Base-by-base conservation (phyloP, 2,113 vertebrate species). In the Apteryx mantelli region DNA sequence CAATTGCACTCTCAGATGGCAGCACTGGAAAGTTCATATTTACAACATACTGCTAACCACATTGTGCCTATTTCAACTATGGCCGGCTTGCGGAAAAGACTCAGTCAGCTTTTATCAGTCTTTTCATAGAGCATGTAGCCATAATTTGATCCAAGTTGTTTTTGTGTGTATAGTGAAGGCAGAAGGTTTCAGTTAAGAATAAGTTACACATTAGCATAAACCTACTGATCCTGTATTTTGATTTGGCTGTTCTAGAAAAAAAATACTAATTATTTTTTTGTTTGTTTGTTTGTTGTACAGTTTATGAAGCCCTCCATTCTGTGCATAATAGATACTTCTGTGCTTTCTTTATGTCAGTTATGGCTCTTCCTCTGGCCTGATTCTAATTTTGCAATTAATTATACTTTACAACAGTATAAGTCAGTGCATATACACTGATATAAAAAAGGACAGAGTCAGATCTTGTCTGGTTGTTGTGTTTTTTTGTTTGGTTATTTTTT, bases 221-320 rank as follows among this genome's bases (percentile, higher is more conserved):
- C 50, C 19, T 81, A 13, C 21, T 58, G 20, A 63, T 26, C 52
- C 2, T 61, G 1, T 73, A 61, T 32, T 7, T 61, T 89, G 18
- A 78, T 42, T 38, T 78, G 19, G 64, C 5, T 19, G 48, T 74
- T 92, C 46, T 36, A 64, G 56, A 60, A 86, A 86, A 68, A 86
- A 64, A 52, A 0, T 3, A 13, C 1, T 76, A 18, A 2, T 5
- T 0, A 5, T 18, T 36, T 53, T 53, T 46, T 28, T 9, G 2
- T 3, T 18, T 3, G 44, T 17, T 12, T 60, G 53, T 71, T 6
- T 17, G 5, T 3, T 11, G 18, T 48, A 1, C 22, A 61, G 3
- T 36, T 68, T 75, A 58, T 48, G 26, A 40, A 70, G 7, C n/a
- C 11, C 6, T 73, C 32, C 13, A 19, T 42, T 81, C 17, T 64